phyloP scores from a whole-genome alignment of 2,797 vertebrate species.

The Aselliscus stoliczkanus region DNA sequence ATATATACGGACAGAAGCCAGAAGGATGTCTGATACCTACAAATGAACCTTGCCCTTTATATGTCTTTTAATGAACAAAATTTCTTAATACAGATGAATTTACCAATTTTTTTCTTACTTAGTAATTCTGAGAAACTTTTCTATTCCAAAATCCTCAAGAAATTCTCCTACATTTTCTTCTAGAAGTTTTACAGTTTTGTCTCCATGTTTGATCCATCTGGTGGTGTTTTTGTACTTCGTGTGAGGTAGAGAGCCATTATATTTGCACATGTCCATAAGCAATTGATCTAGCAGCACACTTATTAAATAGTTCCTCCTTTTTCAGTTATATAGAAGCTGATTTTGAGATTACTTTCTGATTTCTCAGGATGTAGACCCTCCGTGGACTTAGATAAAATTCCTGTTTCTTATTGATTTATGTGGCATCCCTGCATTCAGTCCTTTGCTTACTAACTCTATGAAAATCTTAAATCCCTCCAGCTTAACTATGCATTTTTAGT shows the following conservation, averaged over 20 bases:
- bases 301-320: background rate
- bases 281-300: background rate
- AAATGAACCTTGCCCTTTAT: background rate
- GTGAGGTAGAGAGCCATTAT: background rate
- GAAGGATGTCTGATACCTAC: background rate
- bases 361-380: background rate
- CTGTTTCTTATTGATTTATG: background rate
- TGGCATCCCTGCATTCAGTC: background rate
- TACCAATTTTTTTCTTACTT: background rate
- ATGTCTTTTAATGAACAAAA: background rate
- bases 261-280: background rate
- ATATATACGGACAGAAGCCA: background rate
- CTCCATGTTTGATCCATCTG: background rate
- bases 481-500: background rate
- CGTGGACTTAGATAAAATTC: background rate
- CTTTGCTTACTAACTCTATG: background rate
- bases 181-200: background rate
- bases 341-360: background rate
- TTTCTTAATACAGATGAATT: background rate
- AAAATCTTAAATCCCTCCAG: background rate
- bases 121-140: conserved; percentile 17
- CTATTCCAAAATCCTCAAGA: conserved; percentile 12
- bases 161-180: background rate
- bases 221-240: background rate
- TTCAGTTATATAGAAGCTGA: background rate